Percentiles rank a stretch among this genome's conserved stretches.
Conservation (phyloP, 2,797 vertebrate genomes). For the Cossypha heuglini region DNA sequence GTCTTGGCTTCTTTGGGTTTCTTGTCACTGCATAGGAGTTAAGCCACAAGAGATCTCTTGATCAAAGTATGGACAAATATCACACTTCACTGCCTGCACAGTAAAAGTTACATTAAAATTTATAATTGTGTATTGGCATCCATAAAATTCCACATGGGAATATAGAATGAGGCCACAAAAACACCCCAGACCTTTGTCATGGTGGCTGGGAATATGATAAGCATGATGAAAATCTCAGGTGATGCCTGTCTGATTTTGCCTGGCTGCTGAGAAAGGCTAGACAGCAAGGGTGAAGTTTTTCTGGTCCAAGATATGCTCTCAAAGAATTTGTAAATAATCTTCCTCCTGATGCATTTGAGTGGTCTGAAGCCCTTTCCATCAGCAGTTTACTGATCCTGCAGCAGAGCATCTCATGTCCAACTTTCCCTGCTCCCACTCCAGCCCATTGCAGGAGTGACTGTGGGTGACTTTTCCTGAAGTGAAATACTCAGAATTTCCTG, state of each 20-base stretch:
- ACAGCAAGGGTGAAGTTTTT: neutral
- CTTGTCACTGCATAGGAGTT: neutral
- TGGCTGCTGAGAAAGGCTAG: neutral
- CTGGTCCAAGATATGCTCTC: neutral
- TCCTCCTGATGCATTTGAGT: neutral
- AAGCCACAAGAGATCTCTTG: neutral
- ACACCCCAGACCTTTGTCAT: fast-evolving
- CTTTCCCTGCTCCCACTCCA: neutral
- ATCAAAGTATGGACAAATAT: neutral
- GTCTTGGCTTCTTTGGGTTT: neutral
- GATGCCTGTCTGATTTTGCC: neutral
- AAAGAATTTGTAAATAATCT: neutral
- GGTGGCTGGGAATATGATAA: neutral
- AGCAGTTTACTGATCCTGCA: neutral
- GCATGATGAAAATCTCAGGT: neutral
- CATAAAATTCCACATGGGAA: neutral
- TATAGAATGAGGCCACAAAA: neutral
- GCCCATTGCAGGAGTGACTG: neutral
- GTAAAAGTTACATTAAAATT: neutral
- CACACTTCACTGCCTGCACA: neutral
- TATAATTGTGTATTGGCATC: neutral
- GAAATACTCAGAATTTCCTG: neutral
- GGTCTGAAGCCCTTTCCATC: neutral
- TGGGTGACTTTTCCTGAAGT: neutral
- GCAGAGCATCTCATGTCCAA: neutral